Evolutionary conservation across 2,113 vertebrate genomes (phyloP), one percentile per base, ranked within the genome.

Genomic region (Ascaphus truei): DNA sequence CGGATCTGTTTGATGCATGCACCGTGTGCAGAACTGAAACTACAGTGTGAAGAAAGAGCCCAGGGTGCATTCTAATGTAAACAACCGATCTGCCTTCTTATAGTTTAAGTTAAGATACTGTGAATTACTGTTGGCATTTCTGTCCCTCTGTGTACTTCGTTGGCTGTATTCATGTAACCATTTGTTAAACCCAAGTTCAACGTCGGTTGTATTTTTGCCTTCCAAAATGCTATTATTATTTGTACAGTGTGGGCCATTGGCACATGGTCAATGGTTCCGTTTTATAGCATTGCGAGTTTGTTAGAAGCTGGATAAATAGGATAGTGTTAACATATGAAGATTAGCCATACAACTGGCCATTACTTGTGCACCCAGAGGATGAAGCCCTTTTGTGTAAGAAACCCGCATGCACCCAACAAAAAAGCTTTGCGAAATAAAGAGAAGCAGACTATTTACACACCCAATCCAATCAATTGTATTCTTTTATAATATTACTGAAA

Each of bases 391-490:
- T 45, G 47, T 51, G 7, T 51, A 51, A 6, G 9, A 2, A 50
- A 51, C 12, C 58, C 25, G 23, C 30, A 26, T 48, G 58, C 23
- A 45, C 29, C 25, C 58, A 41, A 61, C 37, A 61, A 61, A 45
- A 57, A 61, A 31, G 25, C 39, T 60, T 60, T 15, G 9, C 47
- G 47, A 51, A 25, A 51, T 51, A 25, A 51, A n/a, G n/a, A n/a
- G n/a, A n/a, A n/a, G n/a, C 18, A 51, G 58, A 30, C 39, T 16
- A 39, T 61, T 27, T 61, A 37, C 55, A 58, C 55, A 33, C 55
- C 55, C 31, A 30, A 23, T 58, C 58, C 58, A 61, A 61, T 61
- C 58, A 45, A 37, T 61, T 61, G 58, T 61, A 18, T 45, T 61
- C 39, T 30, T 13, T 51, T 51, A 25, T 51, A 13, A 51, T 51